Evolutionary conservation across 2,888 invertebrate species (phyloP).

Genomic region (Hydraecia micacea): DNA sequence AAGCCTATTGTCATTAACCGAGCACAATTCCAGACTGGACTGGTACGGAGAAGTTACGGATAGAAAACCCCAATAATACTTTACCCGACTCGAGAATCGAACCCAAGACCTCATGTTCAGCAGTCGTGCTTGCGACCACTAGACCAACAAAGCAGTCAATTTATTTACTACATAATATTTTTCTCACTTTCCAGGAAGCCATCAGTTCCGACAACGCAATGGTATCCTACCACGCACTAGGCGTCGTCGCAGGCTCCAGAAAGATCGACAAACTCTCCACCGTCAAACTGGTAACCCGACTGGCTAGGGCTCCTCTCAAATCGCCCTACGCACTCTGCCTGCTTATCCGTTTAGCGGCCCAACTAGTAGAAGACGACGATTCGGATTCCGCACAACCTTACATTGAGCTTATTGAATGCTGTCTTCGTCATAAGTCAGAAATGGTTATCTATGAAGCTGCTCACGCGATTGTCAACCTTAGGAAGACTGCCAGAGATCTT

Average conservation of each 20-base stretch:
- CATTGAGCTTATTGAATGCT: constrained; percentile 97
- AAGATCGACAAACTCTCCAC: constrained; percentile 98
- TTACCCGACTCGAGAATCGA: too few species aligned
- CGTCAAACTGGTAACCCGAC: constrained; percentile 97
- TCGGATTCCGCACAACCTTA: constrained; percentile 93
- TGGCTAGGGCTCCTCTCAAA: constrained; percentile 95
- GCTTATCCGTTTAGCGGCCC: constrained; percentile 98
- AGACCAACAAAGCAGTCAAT: not conserved
- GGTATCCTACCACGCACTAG: constrained; percentile 99
- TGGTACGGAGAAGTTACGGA: too few species aligned
- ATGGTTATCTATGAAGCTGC: constrained; percentile 99
- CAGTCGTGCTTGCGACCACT: not conserved
- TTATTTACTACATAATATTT: not conserved
- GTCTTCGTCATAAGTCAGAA: constrained; percentile 99
- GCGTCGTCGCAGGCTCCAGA: constrained; percentile 98
- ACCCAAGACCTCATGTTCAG: not conserved
- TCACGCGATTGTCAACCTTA: constrained; percentile 98
- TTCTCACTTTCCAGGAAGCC: constrained; percentile 82
- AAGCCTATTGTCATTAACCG: too few species aligned
- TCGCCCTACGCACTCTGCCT: constrained; percentile 99
- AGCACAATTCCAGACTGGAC: too few species aligned
- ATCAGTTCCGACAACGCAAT: constrained; percentile 92
- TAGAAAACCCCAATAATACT: too few species aligned
- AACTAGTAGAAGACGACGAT: constrained; percentile 97
- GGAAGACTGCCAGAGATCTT: constrained; percentile 96